Percentiles rank a stretch among this genome's conserved stretches.
Evolutionary conservation across 2,888 invertebrate species (phyloP).

Genomic region (Ischnus inquisitorius): DNA sequence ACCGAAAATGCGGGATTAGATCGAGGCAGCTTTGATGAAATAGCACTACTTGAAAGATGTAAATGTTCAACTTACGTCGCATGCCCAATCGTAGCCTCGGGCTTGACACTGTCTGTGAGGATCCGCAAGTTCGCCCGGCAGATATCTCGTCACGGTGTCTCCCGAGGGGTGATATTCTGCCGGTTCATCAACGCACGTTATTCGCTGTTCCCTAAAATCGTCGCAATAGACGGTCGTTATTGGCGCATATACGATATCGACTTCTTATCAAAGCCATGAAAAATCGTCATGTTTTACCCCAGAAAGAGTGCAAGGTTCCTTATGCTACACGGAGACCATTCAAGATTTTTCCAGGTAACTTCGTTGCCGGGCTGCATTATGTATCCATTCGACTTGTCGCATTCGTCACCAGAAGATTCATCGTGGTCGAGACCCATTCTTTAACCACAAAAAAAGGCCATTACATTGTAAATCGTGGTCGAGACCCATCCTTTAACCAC

Average conservation of each 20-base stretch:
- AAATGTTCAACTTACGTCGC: constrained; percentile 9
- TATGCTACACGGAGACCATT: constrained; percentile 50
- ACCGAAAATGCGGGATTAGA: not conserved
- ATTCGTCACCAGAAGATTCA: not conserved
- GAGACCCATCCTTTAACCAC: constrained; percentile 49
- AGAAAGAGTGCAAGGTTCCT: constrained; percentile 9
- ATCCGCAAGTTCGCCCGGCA: constrained; percentile 11
- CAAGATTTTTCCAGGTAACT: not conserved
- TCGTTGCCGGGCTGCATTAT: constrained; percentile 25
- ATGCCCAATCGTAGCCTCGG: constrained; percentile 11
- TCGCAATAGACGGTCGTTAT: not conserved
- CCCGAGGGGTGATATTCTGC: not conserved
- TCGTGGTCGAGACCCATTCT: constrained; percentile 59
- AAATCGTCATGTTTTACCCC: not conserved
- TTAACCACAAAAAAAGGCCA: not conserved
- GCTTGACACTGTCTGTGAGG: constrained; percentile 5
- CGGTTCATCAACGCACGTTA: not conserved
- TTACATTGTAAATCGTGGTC: too few relatives aligned
- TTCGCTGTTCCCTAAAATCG: not conserved
- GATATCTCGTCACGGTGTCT: not conserved
- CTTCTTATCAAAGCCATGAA: not conserved
- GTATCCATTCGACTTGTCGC: not conserved
- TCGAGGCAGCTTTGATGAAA: not conserved
- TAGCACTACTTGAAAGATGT: not conserved
- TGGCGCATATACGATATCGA: not conserved